phyloP scores from a whole-genome alignment of 2,113 vertebrate genomes.

The Ranitomeya imitator region DNA sequence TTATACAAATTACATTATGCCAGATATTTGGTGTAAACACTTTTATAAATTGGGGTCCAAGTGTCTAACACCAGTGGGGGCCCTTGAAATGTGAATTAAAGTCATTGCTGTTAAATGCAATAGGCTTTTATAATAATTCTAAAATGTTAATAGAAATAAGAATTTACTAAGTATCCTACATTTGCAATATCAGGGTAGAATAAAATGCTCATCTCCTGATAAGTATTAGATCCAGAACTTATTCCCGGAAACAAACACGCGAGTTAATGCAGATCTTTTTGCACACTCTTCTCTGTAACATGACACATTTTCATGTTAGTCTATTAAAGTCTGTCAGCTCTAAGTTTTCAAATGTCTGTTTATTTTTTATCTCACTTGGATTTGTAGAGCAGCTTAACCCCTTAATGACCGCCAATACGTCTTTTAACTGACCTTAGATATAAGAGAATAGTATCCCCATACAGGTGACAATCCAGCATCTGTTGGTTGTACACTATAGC shows the following conservation, averaged over 20 bases:
- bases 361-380: background rate
- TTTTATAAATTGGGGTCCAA: too few species aligned
- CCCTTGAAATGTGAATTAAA: background rate
- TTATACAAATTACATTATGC: too few species aligned
- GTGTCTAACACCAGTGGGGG: background rate
- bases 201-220: background rate
- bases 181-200: background rate
- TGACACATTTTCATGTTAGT: constrained; percentile 30
- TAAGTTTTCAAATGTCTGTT: background rate
- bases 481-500: too few species aligned
- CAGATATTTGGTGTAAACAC: too few species aligned
- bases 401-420: too few species aligned
- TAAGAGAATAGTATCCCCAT: too few species aligned
- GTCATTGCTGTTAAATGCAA: background rate
- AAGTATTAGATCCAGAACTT: background rate
- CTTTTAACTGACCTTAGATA: too few species aligned
- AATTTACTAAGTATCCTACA: background rate
- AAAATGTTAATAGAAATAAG: background rate
- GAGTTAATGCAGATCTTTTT: background rate
- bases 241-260: background rate
- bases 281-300: background rate
- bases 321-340: constrained; percentile 15
- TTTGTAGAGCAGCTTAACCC: background rate
- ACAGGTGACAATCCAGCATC: too few species aligned
- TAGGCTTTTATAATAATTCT: background rate